Evolutionary conservation across 2,113 vertebrate species (phyloP).

Genomic region (Mobula birostris): DNA sequence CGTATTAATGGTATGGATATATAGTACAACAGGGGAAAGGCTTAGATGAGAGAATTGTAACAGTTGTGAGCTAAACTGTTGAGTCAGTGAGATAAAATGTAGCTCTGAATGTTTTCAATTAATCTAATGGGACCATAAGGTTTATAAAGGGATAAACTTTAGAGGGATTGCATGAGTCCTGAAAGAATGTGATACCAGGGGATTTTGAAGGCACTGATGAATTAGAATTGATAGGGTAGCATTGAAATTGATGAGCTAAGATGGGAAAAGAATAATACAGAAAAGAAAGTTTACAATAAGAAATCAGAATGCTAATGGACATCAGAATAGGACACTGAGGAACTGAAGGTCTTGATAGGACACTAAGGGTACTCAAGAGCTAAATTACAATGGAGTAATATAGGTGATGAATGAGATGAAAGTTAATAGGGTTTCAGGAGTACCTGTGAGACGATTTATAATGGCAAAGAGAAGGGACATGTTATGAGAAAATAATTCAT

Average conservation of each 20-base stretch:
- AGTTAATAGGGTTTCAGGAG: neutral
- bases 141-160: neutral
- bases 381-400: neutral
- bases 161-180: neutral
- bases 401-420: neutral
- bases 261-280: neutral
- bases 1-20: neutral
- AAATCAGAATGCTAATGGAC: neutral
- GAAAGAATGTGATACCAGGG: neutral
- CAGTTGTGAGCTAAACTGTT: neutral
- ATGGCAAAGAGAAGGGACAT: neutral
- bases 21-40: neutral
- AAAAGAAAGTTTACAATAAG: neutral
- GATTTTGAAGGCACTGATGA: neutral
- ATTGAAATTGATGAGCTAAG: neutral
- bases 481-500: neutral
- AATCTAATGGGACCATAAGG: neutral
- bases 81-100: neutral
- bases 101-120: neutral
- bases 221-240: neutral
- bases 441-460: neutral
- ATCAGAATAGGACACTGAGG: neutral
- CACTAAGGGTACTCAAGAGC: neutral
- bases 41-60: neutral
- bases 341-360: neutral